Evolutionary conservation across 2,113 vertebrate species (phyloP), one percentile per base, ranked within the genome.

Genomic region (Prietella phreatophila): DNA sequence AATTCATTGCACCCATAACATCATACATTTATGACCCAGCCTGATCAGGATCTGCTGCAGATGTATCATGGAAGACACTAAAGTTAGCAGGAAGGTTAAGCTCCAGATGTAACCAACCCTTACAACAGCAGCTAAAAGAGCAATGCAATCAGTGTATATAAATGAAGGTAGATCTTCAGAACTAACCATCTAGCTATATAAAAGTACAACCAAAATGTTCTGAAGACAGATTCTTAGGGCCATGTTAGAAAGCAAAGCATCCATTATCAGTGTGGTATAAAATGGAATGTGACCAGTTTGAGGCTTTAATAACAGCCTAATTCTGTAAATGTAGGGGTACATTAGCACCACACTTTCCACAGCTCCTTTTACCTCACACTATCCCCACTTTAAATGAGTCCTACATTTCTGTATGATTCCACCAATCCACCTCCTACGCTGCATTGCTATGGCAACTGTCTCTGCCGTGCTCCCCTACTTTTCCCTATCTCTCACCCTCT

Each of bases 361-460:
- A 91, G 88, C 87, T 50, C 86, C 85, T 87, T 85, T 80, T 88
- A 88, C 88, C 50, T 82, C 61, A 67, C 61, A 13, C 58, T 82
- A 67, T 36, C 71, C 87, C 65, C 76, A 56, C 69, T 86, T 87
- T 88, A 86, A 86, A 73, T 76, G 69, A 80, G 71, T 92, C 89
- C 88, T 89, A 87, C 73, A 88, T 87, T 88, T 91, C 82, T 86
- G 55, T 84, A 85, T 75, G 83, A 83, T 90, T 84, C 81, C 47
- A 61, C 82, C 90, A 86, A 85, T 88, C 76, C 61, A 75, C 85
- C 84, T 79, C 14, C 69, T 39, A 82, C 69, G 65, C 84, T 85
- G 76, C 65, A 86, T 89, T 91, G 78, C 91, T 85, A 90, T 89
- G 86, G 91, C 75, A 90, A 91, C 91, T 80, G 25, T 83, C 85